Conservation (phyloP, 2,888 invertebrate species). For the Metalampra italica region DNA sequence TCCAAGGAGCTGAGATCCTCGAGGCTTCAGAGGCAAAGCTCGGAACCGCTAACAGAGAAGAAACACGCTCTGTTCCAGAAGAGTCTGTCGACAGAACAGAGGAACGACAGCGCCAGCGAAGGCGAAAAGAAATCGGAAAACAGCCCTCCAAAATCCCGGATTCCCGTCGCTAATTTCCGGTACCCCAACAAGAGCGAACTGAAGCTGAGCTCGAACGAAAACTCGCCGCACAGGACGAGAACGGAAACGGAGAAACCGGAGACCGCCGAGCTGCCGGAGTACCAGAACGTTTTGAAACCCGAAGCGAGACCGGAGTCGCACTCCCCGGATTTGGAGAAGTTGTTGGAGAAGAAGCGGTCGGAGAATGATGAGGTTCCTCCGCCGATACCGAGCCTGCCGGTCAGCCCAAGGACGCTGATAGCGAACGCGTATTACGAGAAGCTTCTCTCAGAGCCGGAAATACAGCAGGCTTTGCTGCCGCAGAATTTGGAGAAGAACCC, state of each 20-base stretch:
- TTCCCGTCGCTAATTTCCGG: conserved; percentile 68
- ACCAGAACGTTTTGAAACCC: conserved; percentile 53
- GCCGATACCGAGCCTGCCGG: conserved; percentile 70
- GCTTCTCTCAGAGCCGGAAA: conserved; percentile 85
- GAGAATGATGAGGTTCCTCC: conserved; percentile 58
- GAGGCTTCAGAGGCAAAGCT: conserved; percentile 55
- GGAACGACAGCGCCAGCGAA: conserved; percentile 30
- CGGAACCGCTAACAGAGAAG: conserved; percentile 60
- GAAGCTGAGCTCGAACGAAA: conserved; percentile 47
- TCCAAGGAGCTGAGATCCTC: conserved; percentile 61
- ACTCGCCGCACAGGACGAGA: conserved; percentile 47
- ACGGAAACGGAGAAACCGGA: conserved; percentile 18
- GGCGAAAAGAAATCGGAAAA: conserved; percentile 17
- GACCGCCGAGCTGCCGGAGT: conserved; percentile 54
- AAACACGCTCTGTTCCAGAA: conserved; percentile 50
- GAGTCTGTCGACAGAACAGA: conserved; percentile 62
- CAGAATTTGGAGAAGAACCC: conserved; percentile 92
- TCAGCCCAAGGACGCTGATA: conserved; percentile 62
- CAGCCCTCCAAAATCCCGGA: conserved; percentile 57
- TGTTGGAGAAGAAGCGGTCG: conserved; percentile 38
- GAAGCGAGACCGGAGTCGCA: conserved; percentile 17
- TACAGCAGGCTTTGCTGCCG: conserved; percentile 87
- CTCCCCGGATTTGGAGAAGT: conserved; percentile 27
- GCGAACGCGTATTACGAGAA: conserved; percentile 90
- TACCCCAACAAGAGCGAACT: conserved; percentile 65